These are phyloP conservation scores for Vireo altiloquus DNA, from an alignment of 2,113 vertebrate genomes.

Conservation along the genomic window DNA sequence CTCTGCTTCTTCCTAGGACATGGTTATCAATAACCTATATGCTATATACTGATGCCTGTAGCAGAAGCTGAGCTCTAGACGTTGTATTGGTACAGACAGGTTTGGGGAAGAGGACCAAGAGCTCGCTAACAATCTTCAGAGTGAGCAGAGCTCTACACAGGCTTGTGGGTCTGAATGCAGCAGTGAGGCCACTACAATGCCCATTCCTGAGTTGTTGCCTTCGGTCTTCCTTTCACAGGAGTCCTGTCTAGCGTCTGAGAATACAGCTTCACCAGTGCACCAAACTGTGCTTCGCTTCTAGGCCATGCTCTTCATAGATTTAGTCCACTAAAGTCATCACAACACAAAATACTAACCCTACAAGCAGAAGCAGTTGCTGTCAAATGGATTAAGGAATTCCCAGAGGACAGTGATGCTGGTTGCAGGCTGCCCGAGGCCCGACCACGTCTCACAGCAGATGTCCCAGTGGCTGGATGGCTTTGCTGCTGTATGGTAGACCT, in stretches of 20 bases:
- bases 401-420: background rate
- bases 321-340: background rate
- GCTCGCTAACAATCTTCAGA: background rate
- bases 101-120: background rate
- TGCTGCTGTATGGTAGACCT: no score
- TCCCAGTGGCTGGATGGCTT: no score
- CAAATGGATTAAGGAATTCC: background rate
- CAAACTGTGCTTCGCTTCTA: background rate
- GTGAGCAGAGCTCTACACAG: background rate
- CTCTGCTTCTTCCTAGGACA: background rate
- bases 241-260: background rate
- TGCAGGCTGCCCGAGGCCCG: no score
- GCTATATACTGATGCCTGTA: background rate
- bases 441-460: no score
- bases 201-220: background rate
- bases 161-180: background rate
- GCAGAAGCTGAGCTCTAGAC: background rate
- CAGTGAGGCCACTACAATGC: accelerated
- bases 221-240: background rate
- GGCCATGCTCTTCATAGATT: background rate
- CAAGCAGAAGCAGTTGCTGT: background rate
- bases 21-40: background rate
- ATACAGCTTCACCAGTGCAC: background rate
- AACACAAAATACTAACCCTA: background rate
- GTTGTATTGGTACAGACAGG: background rate